Evolutionary conservation across 2,113 vertebrate species (phyloP).

Genomic region (Megaceryle torquata): DNA sequence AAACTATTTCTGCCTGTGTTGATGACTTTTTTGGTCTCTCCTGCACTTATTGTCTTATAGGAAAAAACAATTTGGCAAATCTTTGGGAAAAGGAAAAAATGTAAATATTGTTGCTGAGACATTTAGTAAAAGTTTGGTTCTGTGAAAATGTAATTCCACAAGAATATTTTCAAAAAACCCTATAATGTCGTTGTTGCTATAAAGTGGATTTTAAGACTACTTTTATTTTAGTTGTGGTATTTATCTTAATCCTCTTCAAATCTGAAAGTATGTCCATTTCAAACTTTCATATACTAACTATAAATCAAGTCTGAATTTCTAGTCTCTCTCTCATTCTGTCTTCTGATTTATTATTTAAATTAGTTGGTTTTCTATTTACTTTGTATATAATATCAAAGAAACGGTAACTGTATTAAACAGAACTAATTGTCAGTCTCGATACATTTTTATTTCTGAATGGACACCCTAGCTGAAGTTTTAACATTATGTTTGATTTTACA

Average conservation of each 20-base stretch:
- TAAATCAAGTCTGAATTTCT: background rate
- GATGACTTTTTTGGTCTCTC: slow-evolving; percentile 28
- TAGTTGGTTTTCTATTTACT: background rate
- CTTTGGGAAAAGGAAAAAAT: slow-evolving; percentile 6
- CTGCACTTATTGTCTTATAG: slow-evolving; percentile 8
- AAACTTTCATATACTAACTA: background rate
- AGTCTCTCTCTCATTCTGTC: background rate
- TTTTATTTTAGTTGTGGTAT: background rate
- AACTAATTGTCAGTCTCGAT: accelerated
- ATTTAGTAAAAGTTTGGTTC: slow-evolving; percentile 1
- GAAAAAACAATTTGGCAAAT: slow-evolving; percentile 28
- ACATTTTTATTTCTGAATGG: background rate
- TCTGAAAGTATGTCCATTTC: background rate
- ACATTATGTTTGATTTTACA: background rate
- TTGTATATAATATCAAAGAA: background rate
- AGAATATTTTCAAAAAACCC: background rate
- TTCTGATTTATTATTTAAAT: background rate
- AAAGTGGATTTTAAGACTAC: background rate
- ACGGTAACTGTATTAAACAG: background rate
- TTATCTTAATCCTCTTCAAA: background rate
- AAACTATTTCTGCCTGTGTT: background rate
- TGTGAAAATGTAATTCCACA: slow-evolving; percentile 1
- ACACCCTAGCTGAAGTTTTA: background rate
- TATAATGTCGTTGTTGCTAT: background rate
- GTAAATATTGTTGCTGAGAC: slow-evolving; percentile 1